A percentile compares a stretch with the other conserved stretches of the same genome.
Evolutionary conservation across 2,888 invertebrate species (phyloP).

Genomic region (Pristionchus mayeri): DNA sequence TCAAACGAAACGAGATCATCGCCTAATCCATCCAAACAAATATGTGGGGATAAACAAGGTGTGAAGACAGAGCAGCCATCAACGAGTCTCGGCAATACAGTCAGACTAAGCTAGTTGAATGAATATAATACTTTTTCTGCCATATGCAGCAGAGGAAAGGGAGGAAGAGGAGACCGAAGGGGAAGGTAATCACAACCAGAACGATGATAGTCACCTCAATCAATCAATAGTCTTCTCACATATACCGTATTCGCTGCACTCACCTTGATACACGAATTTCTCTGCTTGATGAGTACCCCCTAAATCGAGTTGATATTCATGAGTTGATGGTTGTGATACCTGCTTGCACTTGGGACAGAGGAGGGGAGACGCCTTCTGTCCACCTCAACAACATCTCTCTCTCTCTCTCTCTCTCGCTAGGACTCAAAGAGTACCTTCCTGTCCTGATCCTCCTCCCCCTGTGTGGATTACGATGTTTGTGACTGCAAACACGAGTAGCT

Average conservation of each 20-base stretch:
- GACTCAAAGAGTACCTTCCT: not conserved
- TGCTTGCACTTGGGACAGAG: constrained; percentile 34
- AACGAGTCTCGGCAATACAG: no score
- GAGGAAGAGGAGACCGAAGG: constrained; percentile 16
- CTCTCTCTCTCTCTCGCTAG: not conserved
- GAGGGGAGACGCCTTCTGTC: not conserved
- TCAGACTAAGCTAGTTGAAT: no score
- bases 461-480: constrained; percentile 26
- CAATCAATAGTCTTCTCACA: not conserved
- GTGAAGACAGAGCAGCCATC: no score
- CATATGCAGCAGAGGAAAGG: constrained; percentile 41
- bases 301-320: no score
- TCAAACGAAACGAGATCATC: no score
- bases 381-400: not conserved
- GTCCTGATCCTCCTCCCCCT: not conserved
- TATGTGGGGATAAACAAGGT: no score
- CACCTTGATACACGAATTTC: constrained; percentile 39
- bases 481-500: not conserved
- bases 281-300: constrained; percentile 23
- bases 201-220: constrained; percentile 32
- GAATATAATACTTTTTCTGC: constrained; percentile 5
- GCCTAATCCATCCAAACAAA: no score
- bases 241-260: not conserved
- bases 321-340: no score
- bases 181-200: constrained; percentile 41